Base-by-base conservation (phyloP, 1,140 invertebrate genomes). In the Linepithema humile region DNA sequence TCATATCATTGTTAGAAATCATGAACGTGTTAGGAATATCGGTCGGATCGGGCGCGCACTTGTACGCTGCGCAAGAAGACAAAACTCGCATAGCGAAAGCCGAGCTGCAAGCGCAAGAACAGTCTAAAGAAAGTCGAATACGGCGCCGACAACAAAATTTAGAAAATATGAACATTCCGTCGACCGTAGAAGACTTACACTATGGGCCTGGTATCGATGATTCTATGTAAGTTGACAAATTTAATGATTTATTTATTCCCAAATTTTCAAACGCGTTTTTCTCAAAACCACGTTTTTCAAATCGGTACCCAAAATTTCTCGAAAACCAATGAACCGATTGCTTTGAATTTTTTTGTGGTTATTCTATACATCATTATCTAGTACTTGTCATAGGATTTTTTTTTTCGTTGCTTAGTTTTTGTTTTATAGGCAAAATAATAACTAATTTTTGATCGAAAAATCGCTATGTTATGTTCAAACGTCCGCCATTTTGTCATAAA, bases 341-440 rank as follows among this genome's bases (percentile, higher is more conserved):
- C 6, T 32, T 38, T 62, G 17, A 38, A 62, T 10, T 38, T 62
- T 60, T 10, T 35, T 7, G 57, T 60, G 57, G 17, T 60, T 60
- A 60, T 60, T 60, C 15, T 60, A 60, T 60, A 60, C 57, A 59
- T 32, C 15, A 60, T n/a, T 59, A 59, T 59, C 55, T 59, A 59
- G 12, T 32, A 0, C 5, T 17, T 59, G 55, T 59, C 26, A 17
- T 60, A 60, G 29, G 29, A 60, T 60, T 60, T 60, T 60, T 60
- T 60, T 55, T 9, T 32, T 32, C 6, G 50, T 53, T n/a, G n/a
- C 17, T 60, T 60, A 35, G 57, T 60, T 60, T n/a, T n/a, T n/a
- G n/a, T 60, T 60, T 60, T 60, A n/a, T 60, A 4, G 55, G 55
- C 26, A 59, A 59, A 59, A 59, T 32, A 59, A 26, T 10, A 26